Evolutionary conservation across 2,888 invertebrate species (phyloP), one percentile per base, ranked within the genome.

Genomic region (Autographa pulchrina): DNA sequence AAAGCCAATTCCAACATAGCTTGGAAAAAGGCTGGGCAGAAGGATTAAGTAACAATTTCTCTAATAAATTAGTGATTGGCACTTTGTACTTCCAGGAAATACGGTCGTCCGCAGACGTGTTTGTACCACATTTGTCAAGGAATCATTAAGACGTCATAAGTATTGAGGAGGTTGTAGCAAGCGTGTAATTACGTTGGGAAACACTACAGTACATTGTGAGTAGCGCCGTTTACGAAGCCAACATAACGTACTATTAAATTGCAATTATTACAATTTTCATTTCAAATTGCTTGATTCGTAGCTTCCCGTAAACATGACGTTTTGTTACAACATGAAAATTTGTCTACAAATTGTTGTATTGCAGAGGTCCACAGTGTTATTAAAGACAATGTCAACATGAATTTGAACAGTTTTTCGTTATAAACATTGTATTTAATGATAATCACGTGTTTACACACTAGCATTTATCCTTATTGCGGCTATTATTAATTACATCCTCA

Each of bases 131-230:
- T 69, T 67, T 69, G 68, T 71, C 67, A 65, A 41, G n/a, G 65
- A 58, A 72, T 67, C 63, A 83, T 72, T 70, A 78, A 62, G 75
- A 64, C 60, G 56, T 75, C 75, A 83, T 72, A 67, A 63, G 43
- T 70, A 74, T 70, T 68, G 63, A 74, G 59, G 68, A 74, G 71
- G 72, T 77, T 66, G 65, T 58, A 70, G 60, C 65, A 65, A 68
- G 38, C 61, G 65, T 67, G 62, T 78, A 74, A 74, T 79, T 69
- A 72, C 18, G 70, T 77, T 72, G 64, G 35, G 72, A 74, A 77
- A 81, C 70, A 74, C 71, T 66, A 77, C 66, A 38, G 65, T 52
- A 63, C 41, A 63, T n/a, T 65, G 59, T 64, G 25, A 58, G 11
- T 41, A 62, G 35, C 52, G 56, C 31, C 18, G 74, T 69, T 72